Conservation (phyloP, 2,113 vertebrate genomes). For the Brachypteracias leptosomus region DNA sequence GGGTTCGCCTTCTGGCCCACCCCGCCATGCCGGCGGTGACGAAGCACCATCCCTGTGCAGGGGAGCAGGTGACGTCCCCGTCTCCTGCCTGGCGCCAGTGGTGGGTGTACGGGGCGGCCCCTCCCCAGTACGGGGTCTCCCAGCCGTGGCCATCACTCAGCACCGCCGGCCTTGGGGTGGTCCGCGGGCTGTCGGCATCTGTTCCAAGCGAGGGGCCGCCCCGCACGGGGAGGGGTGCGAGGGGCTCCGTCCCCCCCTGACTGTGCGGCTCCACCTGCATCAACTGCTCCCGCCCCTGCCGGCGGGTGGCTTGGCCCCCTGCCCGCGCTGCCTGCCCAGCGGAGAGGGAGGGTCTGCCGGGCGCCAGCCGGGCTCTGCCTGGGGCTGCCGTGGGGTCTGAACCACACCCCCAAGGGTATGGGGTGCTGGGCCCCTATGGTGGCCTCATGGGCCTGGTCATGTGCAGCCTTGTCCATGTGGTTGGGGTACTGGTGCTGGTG, state of each 20-base stretch:
- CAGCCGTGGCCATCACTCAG: constrained; percentile 38
- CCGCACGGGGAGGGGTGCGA: background rate
- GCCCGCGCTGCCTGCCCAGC: background rate
- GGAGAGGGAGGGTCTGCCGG: background rate
- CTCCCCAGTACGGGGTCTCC: constrained; percentile 27
- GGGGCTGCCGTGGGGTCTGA: background rate
- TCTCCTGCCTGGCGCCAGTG: constrained; percentile 41
- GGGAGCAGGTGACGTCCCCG: constrained; percentile 41
- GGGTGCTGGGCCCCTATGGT: background rate
- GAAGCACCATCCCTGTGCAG: background rate
- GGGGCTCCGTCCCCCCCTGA: background rate
- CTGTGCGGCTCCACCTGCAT: background rate
- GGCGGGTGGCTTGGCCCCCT: background rate
- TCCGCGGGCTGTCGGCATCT: background rate
- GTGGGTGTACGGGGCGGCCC: constrained; percentile 7
- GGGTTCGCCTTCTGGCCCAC: background rate
- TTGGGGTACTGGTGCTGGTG: too few species aligned
- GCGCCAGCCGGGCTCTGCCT: background rate
- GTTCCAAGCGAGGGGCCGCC: background rate
- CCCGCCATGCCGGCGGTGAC: background rate
- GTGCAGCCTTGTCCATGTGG: rapidly evolving
- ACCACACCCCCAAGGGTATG: rapidly evolving
- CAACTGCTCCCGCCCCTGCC: background rate
- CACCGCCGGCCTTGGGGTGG: background rate
- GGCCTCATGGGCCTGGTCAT: rapidly evolving